phyloP scores from a whole-genome alignment of 1,140 invertebrate species.

The Muscidifurax raptorellus region DNA sequence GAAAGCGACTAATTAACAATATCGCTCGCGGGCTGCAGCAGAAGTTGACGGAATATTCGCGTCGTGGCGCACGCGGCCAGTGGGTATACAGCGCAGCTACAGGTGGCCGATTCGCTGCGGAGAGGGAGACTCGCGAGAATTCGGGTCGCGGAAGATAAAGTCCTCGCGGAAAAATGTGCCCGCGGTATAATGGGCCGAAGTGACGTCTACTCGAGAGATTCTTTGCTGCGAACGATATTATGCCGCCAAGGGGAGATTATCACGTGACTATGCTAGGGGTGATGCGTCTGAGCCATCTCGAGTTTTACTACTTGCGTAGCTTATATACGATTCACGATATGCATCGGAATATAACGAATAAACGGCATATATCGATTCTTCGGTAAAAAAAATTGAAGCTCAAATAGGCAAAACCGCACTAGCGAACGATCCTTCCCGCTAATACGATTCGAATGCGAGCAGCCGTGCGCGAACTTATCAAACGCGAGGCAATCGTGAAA shows the following conservation, averaged over 20 bases:
- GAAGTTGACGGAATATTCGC: conserved; percentile 1
- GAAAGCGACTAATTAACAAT: too few relatives aligned
- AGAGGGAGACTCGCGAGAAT: conserved; percentile 10
- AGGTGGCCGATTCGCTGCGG: conserved; percentile 59
- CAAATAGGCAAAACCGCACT: too few relatives aligned
- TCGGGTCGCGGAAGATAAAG: conserved; percentile 16
- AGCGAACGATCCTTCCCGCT: too few relatives aligned
- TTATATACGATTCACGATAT: too few relatives aligned
- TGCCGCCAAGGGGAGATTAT: neutral
- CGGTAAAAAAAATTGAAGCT: too few relatives aligned
- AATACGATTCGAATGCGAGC: too few relatives aligned
- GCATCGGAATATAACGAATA: too few relatives aligned
- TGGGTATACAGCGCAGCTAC: conserved; percentile 55
- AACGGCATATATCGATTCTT: too few relatives aligned
- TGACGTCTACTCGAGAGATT: neutral
- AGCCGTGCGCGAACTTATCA: too few relatives aligned
- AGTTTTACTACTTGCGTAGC: neutral
- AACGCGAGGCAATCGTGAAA: too few relatives aligned
- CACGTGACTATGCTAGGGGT: neutral
- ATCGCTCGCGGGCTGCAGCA: neutral
- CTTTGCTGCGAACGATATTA: neutral
- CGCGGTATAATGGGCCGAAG: neutral
- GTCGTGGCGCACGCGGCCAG: neutral
- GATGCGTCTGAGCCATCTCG: neutral
- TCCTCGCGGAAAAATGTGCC: neutral